Percentiles rank a stretch among this genome's conserved stretches.
These are phyloP conservation scores for Drosophila affinis DNA, from an alignment of 2,888 invertebrate genomes.

Conservation along the genomic window DNA sequence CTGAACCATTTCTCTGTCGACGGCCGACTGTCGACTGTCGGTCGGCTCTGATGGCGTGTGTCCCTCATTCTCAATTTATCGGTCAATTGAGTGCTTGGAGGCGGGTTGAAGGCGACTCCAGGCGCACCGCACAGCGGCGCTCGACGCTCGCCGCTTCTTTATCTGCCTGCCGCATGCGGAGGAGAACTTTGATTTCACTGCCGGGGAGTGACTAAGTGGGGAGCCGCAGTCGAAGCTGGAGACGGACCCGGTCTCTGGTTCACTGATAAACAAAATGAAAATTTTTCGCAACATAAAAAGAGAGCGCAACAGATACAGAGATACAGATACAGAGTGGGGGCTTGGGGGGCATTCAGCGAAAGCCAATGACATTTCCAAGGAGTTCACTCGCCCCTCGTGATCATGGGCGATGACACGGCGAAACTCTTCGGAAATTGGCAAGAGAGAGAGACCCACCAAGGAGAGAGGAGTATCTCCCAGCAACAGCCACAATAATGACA, in stretches of 20 bases:
- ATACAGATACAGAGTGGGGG: neutral
- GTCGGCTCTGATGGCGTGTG: constrained; percentile 10
- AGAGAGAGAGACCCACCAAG: neutral
- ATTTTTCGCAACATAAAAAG: constrained; percentile 40
- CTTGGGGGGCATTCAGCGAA: constrained; percentile 17
- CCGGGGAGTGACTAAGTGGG: constrained; percentile 31
- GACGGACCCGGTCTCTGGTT: neutral
- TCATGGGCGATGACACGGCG: constrained; percentile 57
- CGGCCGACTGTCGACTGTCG: too few relatives aligned
- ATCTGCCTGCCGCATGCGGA: constrained; percentile 29
- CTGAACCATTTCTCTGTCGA: constrained; percentile 20
- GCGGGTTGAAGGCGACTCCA: constrained; percentile 40
- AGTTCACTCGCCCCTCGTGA: constrained; percentile 67
- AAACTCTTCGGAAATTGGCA: constrained; percentile 36
- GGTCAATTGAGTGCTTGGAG: constrained; percentile 46
- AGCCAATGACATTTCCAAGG: constrained; percentile 71
- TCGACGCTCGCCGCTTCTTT: constrained; percentile 28
- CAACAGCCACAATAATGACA: constrained; percentile 27
- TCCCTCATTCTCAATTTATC: constrained; percentile 56
- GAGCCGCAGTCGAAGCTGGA: neutral
- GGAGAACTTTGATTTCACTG: constrained; percentile 47
- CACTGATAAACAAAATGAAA: constrained; percentile 49
- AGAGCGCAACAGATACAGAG: neutral
- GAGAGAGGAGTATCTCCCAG: neutral
- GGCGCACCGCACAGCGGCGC: neutral